These are phyloP conservation scores for Liposcelis brunnea DNA, from an alignment of 2,888 invertebrate species.

Conservation along the genomic window DNA sequence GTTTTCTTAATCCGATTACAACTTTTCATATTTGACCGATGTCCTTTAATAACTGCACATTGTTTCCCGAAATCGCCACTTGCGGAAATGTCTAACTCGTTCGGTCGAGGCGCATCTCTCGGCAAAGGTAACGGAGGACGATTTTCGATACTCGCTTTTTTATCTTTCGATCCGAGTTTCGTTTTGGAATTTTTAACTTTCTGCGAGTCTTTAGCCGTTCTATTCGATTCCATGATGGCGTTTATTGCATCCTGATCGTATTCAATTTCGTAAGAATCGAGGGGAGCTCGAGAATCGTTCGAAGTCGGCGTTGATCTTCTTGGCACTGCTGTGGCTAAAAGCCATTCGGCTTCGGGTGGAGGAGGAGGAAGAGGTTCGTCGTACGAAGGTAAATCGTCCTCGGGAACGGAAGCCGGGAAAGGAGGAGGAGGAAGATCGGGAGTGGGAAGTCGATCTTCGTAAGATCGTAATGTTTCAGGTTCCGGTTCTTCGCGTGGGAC, in stretches of 20 bases:
- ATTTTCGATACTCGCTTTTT: slow-evolving; percentile 4
- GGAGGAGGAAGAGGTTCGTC: slow-evolving; percentile 17
- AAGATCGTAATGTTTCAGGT: neutral
- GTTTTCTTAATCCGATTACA: no score
- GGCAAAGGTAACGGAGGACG: slow-evolving; percentile 2
- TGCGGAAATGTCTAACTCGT: no score
- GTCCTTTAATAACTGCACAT: no score
- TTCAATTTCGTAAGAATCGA: neutral
- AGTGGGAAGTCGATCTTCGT: neutral
- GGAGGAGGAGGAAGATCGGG: slow-evolving; percentile 5
- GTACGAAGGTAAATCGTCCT: neutral
- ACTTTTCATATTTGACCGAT: no score
- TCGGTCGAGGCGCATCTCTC: neutral
- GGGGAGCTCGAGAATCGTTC: neutral
- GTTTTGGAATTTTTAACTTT: no score
- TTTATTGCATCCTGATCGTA: slow-evolving; percentile 5
- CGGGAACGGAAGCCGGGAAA: slow-evolving; percentile 2
- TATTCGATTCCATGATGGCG: neutral
- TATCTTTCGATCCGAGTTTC: no score
- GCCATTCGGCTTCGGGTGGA: slow-evolving; percentile 14
- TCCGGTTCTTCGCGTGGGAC: neutral
- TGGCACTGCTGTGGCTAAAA: slow-evolving; percentile 12
- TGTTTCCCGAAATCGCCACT: no score
- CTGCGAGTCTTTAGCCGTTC: neutral
- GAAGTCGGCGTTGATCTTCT: slow-evolving; percentile 8